Conservation (phyloP, 1,140 invertebrate genomes). For the Steinernema feltiae region DNA sequence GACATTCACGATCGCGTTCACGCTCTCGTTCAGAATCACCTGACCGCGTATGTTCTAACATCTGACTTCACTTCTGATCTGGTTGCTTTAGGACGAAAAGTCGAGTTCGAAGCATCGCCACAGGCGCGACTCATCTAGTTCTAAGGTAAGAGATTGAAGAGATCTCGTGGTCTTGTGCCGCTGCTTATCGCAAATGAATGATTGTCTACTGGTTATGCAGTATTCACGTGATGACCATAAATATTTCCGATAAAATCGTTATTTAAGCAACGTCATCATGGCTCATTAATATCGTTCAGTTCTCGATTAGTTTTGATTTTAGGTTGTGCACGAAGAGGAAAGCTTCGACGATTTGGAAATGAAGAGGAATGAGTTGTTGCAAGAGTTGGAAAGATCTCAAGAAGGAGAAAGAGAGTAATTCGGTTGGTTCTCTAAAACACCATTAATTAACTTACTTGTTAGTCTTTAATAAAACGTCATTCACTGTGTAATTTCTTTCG, state of each 20-base stretch:
- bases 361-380: not conserved
- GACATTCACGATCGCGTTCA: slow-evolving; percentile 8
- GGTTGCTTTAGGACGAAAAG: not conserved
- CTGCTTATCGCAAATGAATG: too few species aligned
- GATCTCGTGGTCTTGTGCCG: too few species aligned
- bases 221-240: not conserved
- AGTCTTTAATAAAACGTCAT: too few species aligned
- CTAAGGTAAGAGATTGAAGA: slow-evolving; percentile 5
- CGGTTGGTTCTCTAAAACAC: not conserved
- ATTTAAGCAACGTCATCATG: too few species aligned
- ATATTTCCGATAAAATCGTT: too few species aligned
- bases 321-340: not conserved
- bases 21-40: not conserved
- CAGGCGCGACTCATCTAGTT: not conserved
- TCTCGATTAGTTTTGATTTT: not conserved
- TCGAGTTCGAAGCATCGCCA: not conserved
- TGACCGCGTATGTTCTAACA: not conserved
- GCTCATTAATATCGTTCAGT: not conserved
- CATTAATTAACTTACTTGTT: not conserved
- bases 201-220: too few species aligned
- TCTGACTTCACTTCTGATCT: not conserved
- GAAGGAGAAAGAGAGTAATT: not conserved
- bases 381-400: not conserved
- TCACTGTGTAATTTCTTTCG: too few species aligned
- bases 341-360: not conserved